These are phyloP conservation scores for Clarias platycephalus DNA, from an alignment of 2,797 vertebrate genomes.

Conservation along the genomic window DNA sequence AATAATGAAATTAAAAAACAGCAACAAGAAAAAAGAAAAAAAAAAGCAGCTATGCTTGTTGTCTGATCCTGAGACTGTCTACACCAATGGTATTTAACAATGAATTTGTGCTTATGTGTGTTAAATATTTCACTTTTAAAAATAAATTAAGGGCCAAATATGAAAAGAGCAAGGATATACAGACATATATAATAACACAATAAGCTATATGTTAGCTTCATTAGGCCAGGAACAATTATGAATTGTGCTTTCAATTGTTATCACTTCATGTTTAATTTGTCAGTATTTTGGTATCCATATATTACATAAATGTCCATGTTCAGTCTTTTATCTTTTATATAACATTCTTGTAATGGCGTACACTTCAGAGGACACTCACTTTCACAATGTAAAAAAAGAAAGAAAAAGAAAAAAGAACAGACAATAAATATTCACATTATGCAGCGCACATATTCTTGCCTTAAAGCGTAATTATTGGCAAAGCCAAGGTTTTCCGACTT, in stretches of 20 bases:
- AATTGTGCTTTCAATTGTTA: constrained; percentile 67
- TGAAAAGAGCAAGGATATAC: constrained; percentile 63
- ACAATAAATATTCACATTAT: constrained; percentile 59
- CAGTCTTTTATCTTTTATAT: constrained; percentile 36
- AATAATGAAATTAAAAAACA: constrained; percentile 59
- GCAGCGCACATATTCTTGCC: constrained; percentile 60
- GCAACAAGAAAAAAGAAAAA: constrained; percentile 53
- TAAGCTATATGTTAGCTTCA: constrained; percentile 43
- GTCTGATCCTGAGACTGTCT: constrained; percentile 97
- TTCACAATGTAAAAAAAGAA: constrained; percentile 53
- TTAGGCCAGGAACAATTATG: constrained; percentile 40
- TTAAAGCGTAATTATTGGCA: constrained; percentile 63
- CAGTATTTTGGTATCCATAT: constrained; percentile 48
- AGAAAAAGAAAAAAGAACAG: constrained; percentile 48
- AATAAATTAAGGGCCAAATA: constrained; percentile 50
- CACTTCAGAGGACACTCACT: constrained; percentile 59
- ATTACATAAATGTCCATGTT: constrained; percentile 50
- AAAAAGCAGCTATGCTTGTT: constrained; percentile 83
- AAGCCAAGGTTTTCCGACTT: constrained; percentile 65
- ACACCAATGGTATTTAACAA: constrained; percentile 74
- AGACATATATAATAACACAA: constrained; percentile 58
- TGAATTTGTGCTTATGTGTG: constrained; percentile 82
- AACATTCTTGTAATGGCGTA: constrained; percentile 57
- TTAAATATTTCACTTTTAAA: constrained; percentile 62
- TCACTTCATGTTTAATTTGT: constrained; percentile 24